Evolutionary conservation across 2,797 vertebrate genomes (phyloP).

Genomic region (Hyperoplus immaculatus): DNA sequence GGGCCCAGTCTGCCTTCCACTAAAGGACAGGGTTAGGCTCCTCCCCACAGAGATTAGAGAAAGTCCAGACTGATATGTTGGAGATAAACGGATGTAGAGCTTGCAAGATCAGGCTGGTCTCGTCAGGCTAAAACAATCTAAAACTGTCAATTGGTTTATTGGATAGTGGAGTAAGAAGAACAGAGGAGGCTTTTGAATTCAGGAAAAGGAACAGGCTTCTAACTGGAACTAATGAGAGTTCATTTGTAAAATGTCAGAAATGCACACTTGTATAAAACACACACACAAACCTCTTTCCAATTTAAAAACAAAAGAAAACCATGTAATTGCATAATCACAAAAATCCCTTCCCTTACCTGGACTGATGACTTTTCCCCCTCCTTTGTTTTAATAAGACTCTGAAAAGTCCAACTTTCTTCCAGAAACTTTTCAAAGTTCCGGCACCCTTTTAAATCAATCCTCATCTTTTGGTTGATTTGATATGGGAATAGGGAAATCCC

Average conservation of each 20-base stretch:
- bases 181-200: background rate
- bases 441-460: slow-evolving; percentile 16
- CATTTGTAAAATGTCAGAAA: background rate
- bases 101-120: too few relatives aligned
- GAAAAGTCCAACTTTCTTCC: slow-evolving; percentile 1
- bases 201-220: background rate
- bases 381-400: background rate
- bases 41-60: too few relatives aligned
- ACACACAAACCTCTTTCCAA: background rate
- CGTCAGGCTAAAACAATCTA: too few relatives aligned
- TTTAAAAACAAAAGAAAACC: too few relatives aligned
- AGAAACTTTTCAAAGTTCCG: slow-evolving; percentile 9
- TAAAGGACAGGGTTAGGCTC: too few relatives aligned
- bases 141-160: background rate
- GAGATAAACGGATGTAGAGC: too few relatives aligned
- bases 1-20: too few relatives aligned
- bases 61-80: too few relatives aligned
- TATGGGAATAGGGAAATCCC: slow-evolving; percentile 43
- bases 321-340: background rate
- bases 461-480: slow-evolving; percentile 26
- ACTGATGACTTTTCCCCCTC: background rate
- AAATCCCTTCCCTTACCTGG: background rate
- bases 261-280: background rate
- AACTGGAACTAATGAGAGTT: background rate
- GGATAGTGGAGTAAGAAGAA: background rate